phyloP scores from a whole-genome alignment of 2,888 invertebrate species.

The Philereme transversata region DNA sequence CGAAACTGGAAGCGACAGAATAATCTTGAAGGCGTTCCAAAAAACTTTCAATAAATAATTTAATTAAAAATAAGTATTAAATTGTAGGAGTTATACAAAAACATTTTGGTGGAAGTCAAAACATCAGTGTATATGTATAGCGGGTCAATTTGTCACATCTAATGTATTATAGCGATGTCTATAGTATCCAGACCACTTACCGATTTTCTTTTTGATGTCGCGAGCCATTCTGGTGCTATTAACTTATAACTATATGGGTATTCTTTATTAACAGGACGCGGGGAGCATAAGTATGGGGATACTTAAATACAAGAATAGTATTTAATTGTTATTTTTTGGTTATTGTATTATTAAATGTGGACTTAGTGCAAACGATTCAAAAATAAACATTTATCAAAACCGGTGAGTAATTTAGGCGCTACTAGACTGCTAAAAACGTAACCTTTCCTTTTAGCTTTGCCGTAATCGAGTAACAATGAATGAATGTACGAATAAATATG shows the following conservation, averaged over 20 bases:
- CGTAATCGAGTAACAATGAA: too few species aligned
- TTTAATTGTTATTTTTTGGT: background rate
- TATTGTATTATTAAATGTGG: background rate
- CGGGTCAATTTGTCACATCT: conserved; percentile 53
- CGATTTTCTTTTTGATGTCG: conserved; percentile 46
- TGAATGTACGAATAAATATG: too few species aligned
- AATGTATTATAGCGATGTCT: conserved; percentile 43
- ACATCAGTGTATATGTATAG: conserved; percentile 48
- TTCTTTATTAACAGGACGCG: conserved; percentile 36
- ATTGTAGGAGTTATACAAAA: conserved; percentile 48
- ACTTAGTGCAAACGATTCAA: too few species aligned
- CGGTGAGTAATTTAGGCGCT: too few species aligned
- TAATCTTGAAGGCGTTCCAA: conserved; percentile 41
- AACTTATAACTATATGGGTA: conserved; percentile 37
- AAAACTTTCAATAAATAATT: conserved; percentile 46
- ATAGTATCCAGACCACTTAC: conserved; percentile 45
- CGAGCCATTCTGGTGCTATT: conserved; percentile 36
- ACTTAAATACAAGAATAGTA: conserved; percentile 7
- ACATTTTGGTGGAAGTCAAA: conserved; percentile 52
- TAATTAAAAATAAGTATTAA: conserved; percentile 42
- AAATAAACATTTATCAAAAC: too few species aligned
- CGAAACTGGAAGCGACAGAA: conserved; percentile 45
- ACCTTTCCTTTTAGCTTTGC: too few species aligned
- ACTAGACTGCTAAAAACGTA: too few species aligned
- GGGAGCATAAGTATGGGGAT: background rate